Evolutionary conservation across 2,888 invertebrate species (phyloP).

Genomic region (Drosophila leonis): DNA sequence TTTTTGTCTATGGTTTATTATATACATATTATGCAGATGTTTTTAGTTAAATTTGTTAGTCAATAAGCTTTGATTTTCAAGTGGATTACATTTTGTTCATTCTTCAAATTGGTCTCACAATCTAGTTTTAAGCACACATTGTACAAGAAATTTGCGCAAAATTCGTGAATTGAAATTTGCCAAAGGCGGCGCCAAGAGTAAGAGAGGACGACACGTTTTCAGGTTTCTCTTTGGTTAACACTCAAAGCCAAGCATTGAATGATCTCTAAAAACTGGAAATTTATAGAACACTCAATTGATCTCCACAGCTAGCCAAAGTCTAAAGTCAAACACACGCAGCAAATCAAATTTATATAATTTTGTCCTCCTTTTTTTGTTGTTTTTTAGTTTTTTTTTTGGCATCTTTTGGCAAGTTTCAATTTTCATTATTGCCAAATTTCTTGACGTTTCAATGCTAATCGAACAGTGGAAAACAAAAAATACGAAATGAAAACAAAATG

Average conservation of each 20-base stretch:
- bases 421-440: constrained; percentile 46
- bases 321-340: constrained; percentile 43
- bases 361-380: constrained; percentile 17
- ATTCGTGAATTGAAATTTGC: constrained; percentile 43
- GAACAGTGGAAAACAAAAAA: constrained; percentile 61
- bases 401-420: constrained; percentile 37
- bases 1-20: constrained; percentile 67
- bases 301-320: constrained; percentile 76
- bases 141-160: constrained; percentile 52
- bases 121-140: constrained; percentile 54
- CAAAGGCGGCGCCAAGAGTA: constrained; percentile 11
- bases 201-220: constrained; percentile 17
- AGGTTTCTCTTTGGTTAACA: constrained; percentile 49
- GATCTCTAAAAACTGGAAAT: constrained; percentile 62
- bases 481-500: constrained; percentile 42
- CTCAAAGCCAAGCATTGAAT: constrained; percentile 56
- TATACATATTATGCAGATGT: constrained; percentile 39
- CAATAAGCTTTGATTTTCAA: constrained; percentile 45
- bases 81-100: constrained; percentile 74
- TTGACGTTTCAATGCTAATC: constrained; percentile 73
- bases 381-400: background rate
- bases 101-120: constrained; percentile 85
- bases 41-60: constrained; percentile 79
- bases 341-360: constrained; percentile 36
- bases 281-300: constrained; percentile 67